Percentiles rank a stretch among this genome's conserved stretches.
Conservation (phyloP, 2,113 vertebrate genomes). For the Axis porcinus region DNA sequence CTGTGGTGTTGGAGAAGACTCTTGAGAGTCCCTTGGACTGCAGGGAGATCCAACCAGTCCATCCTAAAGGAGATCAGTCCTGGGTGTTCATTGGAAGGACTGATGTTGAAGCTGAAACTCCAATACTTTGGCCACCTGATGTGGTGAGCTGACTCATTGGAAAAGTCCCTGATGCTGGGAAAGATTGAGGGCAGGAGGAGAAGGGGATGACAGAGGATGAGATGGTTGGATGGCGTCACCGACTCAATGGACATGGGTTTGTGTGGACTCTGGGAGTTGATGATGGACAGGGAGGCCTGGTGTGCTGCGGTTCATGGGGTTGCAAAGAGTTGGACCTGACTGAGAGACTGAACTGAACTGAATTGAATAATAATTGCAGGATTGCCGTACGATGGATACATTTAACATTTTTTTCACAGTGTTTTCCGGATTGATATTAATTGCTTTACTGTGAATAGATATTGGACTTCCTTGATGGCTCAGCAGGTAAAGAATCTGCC, state of each 20-base stretch:
- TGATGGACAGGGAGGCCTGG: not conserved
- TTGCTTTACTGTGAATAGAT: not conserved
- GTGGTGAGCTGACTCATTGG: not conserved
- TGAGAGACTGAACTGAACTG: not conserved
- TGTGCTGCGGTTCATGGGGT: not conserved
- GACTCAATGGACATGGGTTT: not conserved
- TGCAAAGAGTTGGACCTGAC: fast-evolving
- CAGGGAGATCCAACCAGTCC: not conserved
- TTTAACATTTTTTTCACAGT: not conserved
- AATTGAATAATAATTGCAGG: not conserved
- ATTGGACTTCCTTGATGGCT: not conserved
- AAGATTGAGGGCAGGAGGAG: not conserved
- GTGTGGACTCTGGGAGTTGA: not conserved
- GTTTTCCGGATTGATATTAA: not conserved
- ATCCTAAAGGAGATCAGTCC: not conserved
- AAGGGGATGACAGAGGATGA: not conserved
- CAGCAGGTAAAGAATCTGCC: not conserved
- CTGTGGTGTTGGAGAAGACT: not conserved
- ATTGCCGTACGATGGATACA: not conserved
- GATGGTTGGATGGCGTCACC: not conserved
- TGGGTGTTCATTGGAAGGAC: not conserved
- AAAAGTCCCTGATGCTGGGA: not conserved
- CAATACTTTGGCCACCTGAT: not conserved
- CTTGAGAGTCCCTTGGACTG: not conserved
- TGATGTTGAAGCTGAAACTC: not conserved